Evolutionary conservation across 2,888 invertebrate species (phyloP), one percentile per base, ranked within the genome.

Genomic region (Nyleta sp.): DNA sequence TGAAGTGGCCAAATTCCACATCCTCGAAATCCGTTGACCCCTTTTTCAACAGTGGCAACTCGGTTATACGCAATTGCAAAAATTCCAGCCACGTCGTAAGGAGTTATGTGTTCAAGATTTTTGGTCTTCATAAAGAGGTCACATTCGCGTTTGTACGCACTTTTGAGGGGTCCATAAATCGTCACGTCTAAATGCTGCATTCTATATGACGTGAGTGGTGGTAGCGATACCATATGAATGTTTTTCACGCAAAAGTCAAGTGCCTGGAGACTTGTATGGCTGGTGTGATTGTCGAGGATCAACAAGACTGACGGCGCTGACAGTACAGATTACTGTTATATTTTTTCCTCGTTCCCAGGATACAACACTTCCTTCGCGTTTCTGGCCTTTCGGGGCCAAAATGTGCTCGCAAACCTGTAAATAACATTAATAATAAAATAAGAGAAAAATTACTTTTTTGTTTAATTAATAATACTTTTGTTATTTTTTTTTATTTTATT

Each of bases 231-330:
- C 24, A 72, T 64, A 15, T 53, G 60, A 15, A 65, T 68, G 10
- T 53, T 6, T 53, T 57, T 48, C 11, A 0, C 5, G 35, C 18
- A 53, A 35, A 35, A 53, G 6, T 35, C 18, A 2, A 38, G 28
- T 4, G 52, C 48, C 13, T 57, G 31, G 17, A 74, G 11, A 44
- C 50, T 22, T 15, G 20, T 24, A 35, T 75, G 67, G 31, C 53
- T 68, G 6, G 4, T 7, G n/a, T 67, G 68, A 44, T 75, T 75
- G 44, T 75, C 68, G 2, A 75, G 8, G 24, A 75, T 52, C 1
- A 75, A 22, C 6, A 67, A 17, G 10, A 65, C 22, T 46, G 86
- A 88, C 70, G 80, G 88, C 87, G 82, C 84, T 91, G 85, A 91
- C 87, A n/a, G 38, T 2, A 38, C 55, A 55, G 2, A 55, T 55